These are phyloP conservation scores for Dendrolimus houi DNA, from an alignment of 2,888 invertebrate genomes.

Conservation along the genomic window DNA sequence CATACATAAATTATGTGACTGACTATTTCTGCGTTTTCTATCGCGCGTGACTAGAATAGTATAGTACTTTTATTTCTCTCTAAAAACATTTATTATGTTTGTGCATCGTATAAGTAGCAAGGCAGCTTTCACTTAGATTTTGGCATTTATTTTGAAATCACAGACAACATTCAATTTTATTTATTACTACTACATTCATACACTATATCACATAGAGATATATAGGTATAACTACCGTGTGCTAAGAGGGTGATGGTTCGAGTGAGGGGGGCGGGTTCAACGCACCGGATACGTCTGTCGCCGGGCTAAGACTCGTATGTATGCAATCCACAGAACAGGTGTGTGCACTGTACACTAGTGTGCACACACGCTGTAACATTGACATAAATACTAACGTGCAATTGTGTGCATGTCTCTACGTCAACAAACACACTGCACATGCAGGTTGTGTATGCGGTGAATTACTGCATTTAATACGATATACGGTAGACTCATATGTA, in stretches of 20 bases:
- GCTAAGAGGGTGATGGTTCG: slow-evolving; percentile 29
- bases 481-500: slow-evolving; percentile 38
- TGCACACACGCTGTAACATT: slow-evolving; percentile 55
- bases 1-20: no score
- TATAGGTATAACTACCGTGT: background rate
- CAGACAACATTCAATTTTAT: no score
- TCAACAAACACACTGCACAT: slow-evolving; percentile 10
- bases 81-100: no score
- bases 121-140: no score
- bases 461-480: slow-evolving; percentile 45
- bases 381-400: slow-evolving; percentile 61
- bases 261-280: slow-evolving; percentile 53
- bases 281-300: slow-evolving; percentile 72
- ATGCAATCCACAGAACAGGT: slow-evolving; percentile 50
- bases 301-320: slow-evolving; percentile 38
- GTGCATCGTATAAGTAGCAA: no score
- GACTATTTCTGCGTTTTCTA: no score
- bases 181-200: background rate
- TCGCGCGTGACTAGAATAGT: no score
- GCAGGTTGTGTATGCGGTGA: slow-evolving; percentile 32
- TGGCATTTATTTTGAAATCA: no score
- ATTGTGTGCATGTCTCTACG: slow-evolving; percentile 28
- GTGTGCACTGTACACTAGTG: slow-evolving; percentile 36
- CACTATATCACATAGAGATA: background rate
- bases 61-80: no score